Base-by-base conservation (phyloP, 2,888 invertebrate species). In the Hirudinaria manillensis region DNA sequence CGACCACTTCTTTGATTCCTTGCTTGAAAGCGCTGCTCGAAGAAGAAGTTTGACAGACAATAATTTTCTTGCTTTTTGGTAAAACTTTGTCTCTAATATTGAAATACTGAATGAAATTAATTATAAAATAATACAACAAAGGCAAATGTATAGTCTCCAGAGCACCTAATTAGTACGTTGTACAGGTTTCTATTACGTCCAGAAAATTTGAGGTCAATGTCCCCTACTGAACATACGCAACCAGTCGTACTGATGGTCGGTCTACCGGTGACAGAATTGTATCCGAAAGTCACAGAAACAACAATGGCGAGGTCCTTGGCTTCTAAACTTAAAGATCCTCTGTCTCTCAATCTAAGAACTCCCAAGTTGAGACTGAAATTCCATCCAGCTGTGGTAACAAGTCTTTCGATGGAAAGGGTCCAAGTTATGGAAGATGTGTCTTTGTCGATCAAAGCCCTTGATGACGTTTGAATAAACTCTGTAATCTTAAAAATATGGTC, bases 171-270 rank as follows among this genome's bases (percentile, higher is more conserved):
- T 51, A 76, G 55, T 2, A 75, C 53, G 24, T 75, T 71, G 72
- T 75, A 75, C 16, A 76, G 36, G 70, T 70, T 71, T 24, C 67
- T 72, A n/a, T 71, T 61, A 4, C 75, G 55, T 19, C 76, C 76
- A 38, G 70, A 66, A 53, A 76, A 74, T 45, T 70, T 68, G 10
- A 76, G 27, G 24, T 72, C 51, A 13, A 76, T 21, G 19, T 75
- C 53, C 10, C 36, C 65, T 19, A 76, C 51, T 24, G 32, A 27
- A 34, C 51, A 38, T 13, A 6, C 4, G 66, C 76, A 76, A 16
- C 66, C 27, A n/a, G 55, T 70, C 19, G 71, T 74, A 19, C 66
- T 27, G 27, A 76, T 74, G 32, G 66, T 66, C 34, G 51, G 32
- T 36, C 34, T 55, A 13, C 70, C 70, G 24, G 70, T 70, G n/a